These are phyloP conservation scores for Dasyornis broadbenti DNA, from an alignment of 2,113 vertebrate species.

Conservation along the genomic window DNA sequence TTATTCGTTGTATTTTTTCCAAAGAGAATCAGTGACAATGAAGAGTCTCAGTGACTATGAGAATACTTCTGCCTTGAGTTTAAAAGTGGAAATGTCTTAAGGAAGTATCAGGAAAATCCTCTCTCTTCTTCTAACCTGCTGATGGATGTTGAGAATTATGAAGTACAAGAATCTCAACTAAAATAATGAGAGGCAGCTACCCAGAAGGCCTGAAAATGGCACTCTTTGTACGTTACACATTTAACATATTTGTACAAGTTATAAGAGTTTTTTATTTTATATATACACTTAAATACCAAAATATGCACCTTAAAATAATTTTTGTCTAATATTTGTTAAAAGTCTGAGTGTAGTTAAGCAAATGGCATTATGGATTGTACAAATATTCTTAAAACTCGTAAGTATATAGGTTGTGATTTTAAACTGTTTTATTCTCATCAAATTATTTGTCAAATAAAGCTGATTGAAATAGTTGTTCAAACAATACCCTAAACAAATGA, in stretches of 20 bases:
- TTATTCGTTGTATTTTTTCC: not conserved
- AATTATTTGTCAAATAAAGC: not conserved
- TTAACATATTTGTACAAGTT: not conserved
- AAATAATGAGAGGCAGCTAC: not conserved
- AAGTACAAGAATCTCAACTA: not conserved
- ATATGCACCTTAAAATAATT: not conserved
- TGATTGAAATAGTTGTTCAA: not conserved
- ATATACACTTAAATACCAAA: not conserved
- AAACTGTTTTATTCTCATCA: not conserved
- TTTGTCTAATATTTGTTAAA: not conserved
- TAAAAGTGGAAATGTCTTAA: not conserved
- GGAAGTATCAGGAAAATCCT: not conserved
- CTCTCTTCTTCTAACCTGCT: not conserved
- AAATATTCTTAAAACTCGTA: not conserved
- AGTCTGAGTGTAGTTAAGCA: not conserved
- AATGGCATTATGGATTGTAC: not conserved
- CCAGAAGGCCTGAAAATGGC: not conserved
- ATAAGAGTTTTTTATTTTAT: not conserved
- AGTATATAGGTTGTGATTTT: not conserved
- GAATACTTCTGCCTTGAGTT: not conserved
- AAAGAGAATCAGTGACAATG: not conserved
- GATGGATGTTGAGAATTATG: not conserved
- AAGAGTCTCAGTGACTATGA: not conserved
- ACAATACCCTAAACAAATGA: not conserved
- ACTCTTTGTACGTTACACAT: not conserved